Evolutionary conservation across 1,140 invertebrate species (phyloP).

Genomic region (Heterodera carotae): DNA sequence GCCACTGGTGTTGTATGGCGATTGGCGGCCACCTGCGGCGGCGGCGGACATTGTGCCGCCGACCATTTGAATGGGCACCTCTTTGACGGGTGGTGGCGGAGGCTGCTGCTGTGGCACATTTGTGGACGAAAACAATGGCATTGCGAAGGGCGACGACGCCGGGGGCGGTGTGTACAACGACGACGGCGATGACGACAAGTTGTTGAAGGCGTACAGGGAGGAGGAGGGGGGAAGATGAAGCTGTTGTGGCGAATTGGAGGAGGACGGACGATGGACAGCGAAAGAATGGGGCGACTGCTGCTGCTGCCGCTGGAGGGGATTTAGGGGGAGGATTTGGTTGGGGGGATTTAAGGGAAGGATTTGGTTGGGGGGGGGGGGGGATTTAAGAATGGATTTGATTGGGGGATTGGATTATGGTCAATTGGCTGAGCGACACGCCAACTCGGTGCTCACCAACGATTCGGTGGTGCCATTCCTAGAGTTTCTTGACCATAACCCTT

Average conservation of each 20-base stretch:
- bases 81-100: too few species aligned
- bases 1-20: neutral
- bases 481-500: too few species aligned
- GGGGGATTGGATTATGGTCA: too few species aligned
- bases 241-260: neutral
- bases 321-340: neutral
- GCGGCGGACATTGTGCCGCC: conserved; percentile 1
- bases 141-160: neutral
- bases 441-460: too few species aligned
- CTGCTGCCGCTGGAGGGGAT: neutral
- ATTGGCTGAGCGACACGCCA: too few species aligned
- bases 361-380: too few species aligned
- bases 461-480: too few species aligned
- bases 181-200: neutral
- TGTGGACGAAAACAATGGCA: neutral
- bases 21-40: neutral
- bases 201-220: conserved; percentile 6
- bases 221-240: neutral
- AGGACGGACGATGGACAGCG: neutral
- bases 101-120: too few species aligned
- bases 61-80: conserved; percentile 29
- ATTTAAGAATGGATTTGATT: too few species aligned
- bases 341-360: too few species aligned
- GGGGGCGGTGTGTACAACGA: too few species aligned
- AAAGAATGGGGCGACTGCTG: neutral